These are phyloP conservation scores for Zaprionus lachaisei DNA, from an alignment of 1,140 invertebrate genomes.

Conservation along the genomic window DNA sequence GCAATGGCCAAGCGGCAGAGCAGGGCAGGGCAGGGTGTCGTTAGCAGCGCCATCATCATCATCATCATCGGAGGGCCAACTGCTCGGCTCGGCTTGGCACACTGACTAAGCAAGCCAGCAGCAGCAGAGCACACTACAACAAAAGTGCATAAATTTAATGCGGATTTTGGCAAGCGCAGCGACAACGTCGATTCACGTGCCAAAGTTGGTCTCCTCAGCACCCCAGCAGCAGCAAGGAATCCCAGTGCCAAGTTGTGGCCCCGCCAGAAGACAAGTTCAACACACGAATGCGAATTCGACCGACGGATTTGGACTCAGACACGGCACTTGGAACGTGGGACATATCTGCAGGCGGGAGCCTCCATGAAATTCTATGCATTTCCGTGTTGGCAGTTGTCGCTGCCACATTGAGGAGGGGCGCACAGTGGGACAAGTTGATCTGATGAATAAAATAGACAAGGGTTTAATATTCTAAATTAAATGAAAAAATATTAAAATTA, in stretches of 20 bases:
- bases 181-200: slow-evolving; percentile 75
- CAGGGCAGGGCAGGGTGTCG: slow-evolving; percentile 25
- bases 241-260: not conserved
- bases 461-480: too few species aligned
- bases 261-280: slow-evolving; percentile 25
- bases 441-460: too few species aligned
- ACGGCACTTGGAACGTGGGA: slow-evolving; percentile 1
- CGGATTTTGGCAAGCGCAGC: slow-evolving; percentile 79
- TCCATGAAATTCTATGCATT: slow-evolving; percentile 77
- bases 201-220: slow-evolving; percentile 42
- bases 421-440: slow-evolving; percentile 26
- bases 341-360: slow-evolving; percentile 39
- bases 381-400: slow-evolving; percentile 80
- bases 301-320: slow-evolving; percentile 10
- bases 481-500: not conserved
- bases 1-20: slow-evolving; percentile 59
- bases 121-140: slow-evolving; percentile 53
- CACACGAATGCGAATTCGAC: slow-evolving; percentile 24
- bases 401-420: slow-evolving; percentile 60
- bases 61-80: not conserved
- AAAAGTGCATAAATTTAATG: slow-evolving; percentile 82
- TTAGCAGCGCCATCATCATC: slow-evolving; percentile 41
- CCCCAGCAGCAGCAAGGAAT: not conserved
- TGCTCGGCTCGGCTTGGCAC: slow-evolving; percentile 35
- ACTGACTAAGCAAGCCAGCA: slow-evolving; percentile 47